Evolutionary conservation across 2,888 invertebrate genomes (phyloP).

Genomic region (Papilio gigon): DNA sequence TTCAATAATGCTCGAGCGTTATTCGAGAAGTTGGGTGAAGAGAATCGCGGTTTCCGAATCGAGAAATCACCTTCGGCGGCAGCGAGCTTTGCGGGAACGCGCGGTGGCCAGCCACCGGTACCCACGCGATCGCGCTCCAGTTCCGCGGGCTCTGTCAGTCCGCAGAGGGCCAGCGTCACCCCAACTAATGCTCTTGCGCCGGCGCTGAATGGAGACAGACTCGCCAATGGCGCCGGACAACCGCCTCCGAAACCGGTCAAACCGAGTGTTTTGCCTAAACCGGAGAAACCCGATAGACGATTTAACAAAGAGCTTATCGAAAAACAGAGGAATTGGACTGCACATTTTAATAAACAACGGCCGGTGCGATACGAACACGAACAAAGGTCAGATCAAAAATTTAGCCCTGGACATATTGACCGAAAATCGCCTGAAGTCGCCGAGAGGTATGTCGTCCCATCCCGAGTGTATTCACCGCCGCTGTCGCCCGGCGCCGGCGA

Average conservation of each 20-base stretch:
- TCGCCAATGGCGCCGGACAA: constrained; percentile 75
- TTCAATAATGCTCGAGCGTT: constrained; percentile 96
- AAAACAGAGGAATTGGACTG: constrained; percentile 96
- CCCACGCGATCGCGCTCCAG: constrained; percentile 85
- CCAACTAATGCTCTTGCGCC: constrained; percentile 74
- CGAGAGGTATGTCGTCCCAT: constrained; percentile 71
- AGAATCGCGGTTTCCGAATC: constrained; percentile 84
- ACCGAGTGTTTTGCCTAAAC: constrained; percentile 85
- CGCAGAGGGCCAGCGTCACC: constrained; percentile 80
- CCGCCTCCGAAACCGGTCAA: constrained; percentile 77
- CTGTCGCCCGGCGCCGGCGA: constrained; percentile 84
- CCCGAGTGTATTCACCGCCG: constrained; percentile 79
- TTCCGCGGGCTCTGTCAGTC: constrained; percentile 85
- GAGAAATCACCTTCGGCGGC: constrained; percentile 83
- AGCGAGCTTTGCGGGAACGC: constrained; percentile 81
- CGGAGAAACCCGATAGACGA: constrained; percentile 92
- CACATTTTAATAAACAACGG: constrained; percentile 92
- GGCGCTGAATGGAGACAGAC: constrained; percentile 69
- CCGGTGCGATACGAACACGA: constrained; percentile 73
- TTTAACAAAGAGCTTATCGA: constrained; percentile 94
- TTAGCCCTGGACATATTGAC: constrained; percentile 64
- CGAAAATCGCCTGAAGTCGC: constrained; percentile 69
- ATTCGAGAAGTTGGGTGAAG: constrained; percentile 93
- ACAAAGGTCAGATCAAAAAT: constrained; percentile 65
- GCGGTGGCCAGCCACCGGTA: constrained; percentile 77